phyloP scores from a whole-genome alignment of 2,113 vertebrate genomes.

The Chionodraco myersi region DNA sequence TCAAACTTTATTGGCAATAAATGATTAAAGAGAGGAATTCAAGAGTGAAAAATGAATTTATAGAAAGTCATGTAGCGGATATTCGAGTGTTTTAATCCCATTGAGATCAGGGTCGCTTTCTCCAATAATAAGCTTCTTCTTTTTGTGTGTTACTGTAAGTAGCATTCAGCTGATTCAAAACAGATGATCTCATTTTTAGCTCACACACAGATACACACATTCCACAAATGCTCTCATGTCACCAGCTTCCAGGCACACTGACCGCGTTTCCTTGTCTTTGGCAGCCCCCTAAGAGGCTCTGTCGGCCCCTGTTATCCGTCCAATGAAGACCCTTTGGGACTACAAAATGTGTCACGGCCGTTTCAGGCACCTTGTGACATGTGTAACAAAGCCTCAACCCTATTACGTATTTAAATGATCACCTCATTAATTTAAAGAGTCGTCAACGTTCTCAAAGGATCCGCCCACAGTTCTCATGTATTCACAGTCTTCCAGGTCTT shows the following conservation, averaged over 20 bases:
- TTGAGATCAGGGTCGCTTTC: background rate
- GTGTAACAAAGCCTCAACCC: conserved; percentile 42
- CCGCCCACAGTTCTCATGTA: background rate
- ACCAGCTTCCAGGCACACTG: conserved; percentile 68
- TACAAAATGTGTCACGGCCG: conserved; percentile 19
- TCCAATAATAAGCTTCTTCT: conserved; percentile 28
- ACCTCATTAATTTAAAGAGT: conserved; percentile 38
- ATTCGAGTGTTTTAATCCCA: background rate
- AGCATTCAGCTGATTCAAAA: conserved; percentile 45
- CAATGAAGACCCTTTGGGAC: conserved; percentile 46
- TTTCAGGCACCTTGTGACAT: conserved; percentile 27
- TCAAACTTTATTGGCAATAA: background rate
- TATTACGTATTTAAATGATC: conserved; percentile 43
- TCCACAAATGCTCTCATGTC: conserved; percentile 42
- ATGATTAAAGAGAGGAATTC: background rate
- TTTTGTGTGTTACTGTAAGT: background rate
- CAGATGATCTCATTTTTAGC: conserved; percentile 41
- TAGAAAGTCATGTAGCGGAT: background rate
- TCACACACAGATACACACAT: conserved; percentile 48
- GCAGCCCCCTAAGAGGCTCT: conserved; percentile 32
- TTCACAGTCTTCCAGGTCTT: conserved; percentile 25
- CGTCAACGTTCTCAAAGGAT: background rate
- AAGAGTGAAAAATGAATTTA: background rate
- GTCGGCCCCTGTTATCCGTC: conserved; percentile 29
- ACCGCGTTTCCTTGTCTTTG: conserved; percentile 65